phyloP scores from a whole-genome alignment of 2,113 vertebrate genomes.

The Hucho hucho region DNA sequence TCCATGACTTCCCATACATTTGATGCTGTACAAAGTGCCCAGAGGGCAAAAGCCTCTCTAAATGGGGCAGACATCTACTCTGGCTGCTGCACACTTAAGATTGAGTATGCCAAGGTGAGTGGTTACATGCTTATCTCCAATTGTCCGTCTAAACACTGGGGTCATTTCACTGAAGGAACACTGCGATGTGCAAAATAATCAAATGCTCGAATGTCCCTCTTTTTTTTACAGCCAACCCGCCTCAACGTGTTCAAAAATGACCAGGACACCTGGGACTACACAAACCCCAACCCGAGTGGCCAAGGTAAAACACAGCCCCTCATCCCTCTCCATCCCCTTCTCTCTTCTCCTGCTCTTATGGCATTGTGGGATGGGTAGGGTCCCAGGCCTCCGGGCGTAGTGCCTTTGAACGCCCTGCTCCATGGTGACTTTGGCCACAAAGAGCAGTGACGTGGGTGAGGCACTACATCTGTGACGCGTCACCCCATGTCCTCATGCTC shows the following conservation, averaged over 20 bases:
- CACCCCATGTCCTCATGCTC: constrained; percentile 49
- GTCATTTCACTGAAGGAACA: too few relatives aligned
- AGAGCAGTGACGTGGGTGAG: constrained; percentile 14
- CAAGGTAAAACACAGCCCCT: constrained; percentile 83
- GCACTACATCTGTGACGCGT: constrained; percentile 56
- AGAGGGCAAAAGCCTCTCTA: constrained; percentile 92
- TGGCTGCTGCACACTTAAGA: constrained; percentile 94
- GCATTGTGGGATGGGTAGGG: constrained; percentile 69
- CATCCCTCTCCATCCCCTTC: constrained; percentile 4
- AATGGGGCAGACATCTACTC: constrained; percentile 97
- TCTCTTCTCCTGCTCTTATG: constrained; percentile 65
- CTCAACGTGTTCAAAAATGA: constrained; percentile 98
- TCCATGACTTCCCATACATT: constrained; percentile 82
- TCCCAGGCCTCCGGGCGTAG: constrained; percentile 57
- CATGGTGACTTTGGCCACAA: background rate
- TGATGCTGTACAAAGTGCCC: constrained; percentile 93
- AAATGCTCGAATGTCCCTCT: constrained; percentile 4
- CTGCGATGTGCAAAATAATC: background rate
- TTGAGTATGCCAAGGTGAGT: constrained; percentile 93
- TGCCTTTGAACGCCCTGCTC: constrained; percentile 46
- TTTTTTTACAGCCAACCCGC: constrained; percentile 80
- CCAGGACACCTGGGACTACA: constrained; percentile 98
- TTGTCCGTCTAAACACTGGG: background rate
- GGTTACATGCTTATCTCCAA: background rate
- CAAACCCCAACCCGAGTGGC: constrained; percentile 90